A percentile compares a stretch with the other conserved stretches of the same genome.
Conservation (phyloP, 1,140 invertebrate species). For the Nylanderia fulva region DNA sequence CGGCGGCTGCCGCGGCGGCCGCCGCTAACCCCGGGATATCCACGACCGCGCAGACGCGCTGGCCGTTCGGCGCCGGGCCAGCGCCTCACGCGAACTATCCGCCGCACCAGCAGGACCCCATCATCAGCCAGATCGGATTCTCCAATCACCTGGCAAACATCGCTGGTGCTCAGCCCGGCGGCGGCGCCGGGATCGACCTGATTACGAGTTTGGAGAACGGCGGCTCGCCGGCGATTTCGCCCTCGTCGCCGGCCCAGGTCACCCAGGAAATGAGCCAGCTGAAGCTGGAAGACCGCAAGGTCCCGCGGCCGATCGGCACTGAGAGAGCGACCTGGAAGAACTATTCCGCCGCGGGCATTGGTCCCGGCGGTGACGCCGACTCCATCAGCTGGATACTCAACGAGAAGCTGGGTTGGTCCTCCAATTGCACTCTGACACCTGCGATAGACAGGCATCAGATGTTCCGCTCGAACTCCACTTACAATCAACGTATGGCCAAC, state of each 20-base stretch:
- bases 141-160: conserved; percentile 82
- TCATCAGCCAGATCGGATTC: conserved; percentile 81
- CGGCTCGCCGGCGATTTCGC: conserved; percentile 88
- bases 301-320: conserved; percentile 92
- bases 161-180: conserved; percentile 81
- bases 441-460: conserved; percentile 83
- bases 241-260: conserved; percentile 84
- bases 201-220: conserved; percentile 86
- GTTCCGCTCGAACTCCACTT: conserved; percentile 80
- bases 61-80: conserved; percentile 77
- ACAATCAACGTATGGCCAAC: conserved; percentile 79
- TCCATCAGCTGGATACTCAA: conserved; percentile 88
- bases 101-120: conserved; percentile 81
- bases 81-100: conserved; percentile 79
- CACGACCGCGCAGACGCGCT: conserved; percentile 78
- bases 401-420: conserved; percentile 84
- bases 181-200: conserved; percentile 85
- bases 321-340: conserved; percentile 90
- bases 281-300: conserved; percentile 89
- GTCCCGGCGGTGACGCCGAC: conserved; percentile 84
- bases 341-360: conserved; percentile 77
- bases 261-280: conserved; percentile 81
- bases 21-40: conserved; percentile 68
- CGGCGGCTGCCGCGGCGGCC: conserved; percentile 58
- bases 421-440: conserved; percentile 68